phyloP scores from a whole-genome alignment of 2,888 invertebrate genomes.

The Chironomus riparius region DNA sequence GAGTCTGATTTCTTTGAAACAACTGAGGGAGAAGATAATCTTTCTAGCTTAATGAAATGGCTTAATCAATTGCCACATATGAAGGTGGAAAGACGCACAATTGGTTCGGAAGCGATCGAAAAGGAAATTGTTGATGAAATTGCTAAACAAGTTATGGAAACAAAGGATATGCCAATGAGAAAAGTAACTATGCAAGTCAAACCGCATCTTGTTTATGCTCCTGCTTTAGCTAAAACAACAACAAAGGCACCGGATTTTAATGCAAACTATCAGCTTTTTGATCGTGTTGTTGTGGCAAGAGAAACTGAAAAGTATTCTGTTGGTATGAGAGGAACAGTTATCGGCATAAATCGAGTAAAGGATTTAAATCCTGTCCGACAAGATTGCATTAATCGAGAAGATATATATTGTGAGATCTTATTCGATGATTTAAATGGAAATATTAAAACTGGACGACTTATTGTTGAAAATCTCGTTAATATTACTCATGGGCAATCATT shows the following conservation, averaged over 20 bases:
- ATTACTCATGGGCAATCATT: background rate
- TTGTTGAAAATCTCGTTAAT: conserved; percentile 38
- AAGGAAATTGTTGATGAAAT: conserved; percentile 49
- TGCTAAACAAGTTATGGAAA: conserved; percentile 37
- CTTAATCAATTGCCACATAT: conserved; percentile 60
- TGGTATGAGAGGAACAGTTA: conserved; percentile 75
- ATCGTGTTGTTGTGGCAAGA: conserved; percentile 74
- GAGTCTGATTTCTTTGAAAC: conserved; percentile 58
- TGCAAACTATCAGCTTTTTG: conserved; percentile 60
- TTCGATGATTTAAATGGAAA: conserved; percentile 54
- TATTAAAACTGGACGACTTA: conserved; percentile 21
- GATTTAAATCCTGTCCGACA: conserved; percentile 43
- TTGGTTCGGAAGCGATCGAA: conserved; percentile 64
- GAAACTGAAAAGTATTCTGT: conserved; percentile 57
- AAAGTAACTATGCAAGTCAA: conserved; percentile 65
- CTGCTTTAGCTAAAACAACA: conserved; percentile 46
- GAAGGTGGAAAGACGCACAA: conserved; percentile 52
- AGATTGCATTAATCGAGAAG: conserved; percentile 46
- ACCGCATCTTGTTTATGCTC: conserved; percentile 58
- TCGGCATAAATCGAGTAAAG: conserved; percentile 51
- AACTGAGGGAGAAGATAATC: conserved; percentile 33
- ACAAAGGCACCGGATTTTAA: conserved; percentile 56
- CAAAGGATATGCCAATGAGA: conserved; percentile 42
- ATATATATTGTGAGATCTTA: conserved; percentile 64
- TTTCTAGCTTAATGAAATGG: conserved; percentile 54